Percentiles rank a stretch among this genome's conserved stretches.
These are phyloP conservation scores for Physella acuta DNA, from an alignment of 1,140 invertebrate species.

Conservation along the genomic window DNA sequence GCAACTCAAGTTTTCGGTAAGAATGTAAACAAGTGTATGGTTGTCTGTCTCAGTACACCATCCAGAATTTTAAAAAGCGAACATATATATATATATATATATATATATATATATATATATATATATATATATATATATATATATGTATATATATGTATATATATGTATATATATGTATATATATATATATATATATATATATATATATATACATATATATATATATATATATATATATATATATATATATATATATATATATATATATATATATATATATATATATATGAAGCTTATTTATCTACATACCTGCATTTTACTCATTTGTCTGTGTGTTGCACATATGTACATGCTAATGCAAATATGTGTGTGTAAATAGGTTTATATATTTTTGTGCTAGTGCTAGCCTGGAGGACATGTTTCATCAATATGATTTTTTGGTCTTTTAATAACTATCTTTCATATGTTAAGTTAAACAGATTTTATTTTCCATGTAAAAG, in stretches of 20 bases:
- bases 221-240: conserved; percentile 3
- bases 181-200: conserved; percentile 5
- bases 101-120: conserved; percentile 5
- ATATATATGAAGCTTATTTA: not conserved
- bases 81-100: conserved; percentile 3
- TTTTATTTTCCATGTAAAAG: too few relatives aligned
- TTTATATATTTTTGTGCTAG: too few relatives aligned
- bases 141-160: not conserved
- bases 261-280: not conserved
- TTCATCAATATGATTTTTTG: too few relatives aligned
- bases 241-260: conserved; percentile 5
- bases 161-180: not conserved
- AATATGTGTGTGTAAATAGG: too few relatives aligned
- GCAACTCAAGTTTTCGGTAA: not conserved
- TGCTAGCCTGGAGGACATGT: too few relatives aligned
- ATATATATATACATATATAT: conserved; percentile 3
- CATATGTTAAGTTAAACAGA: too few relatives aligned
- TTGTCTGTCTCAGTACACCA: not conserved
- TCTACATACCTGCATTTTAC: too few relatives aligned
- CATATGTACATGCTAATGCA: too few relatives aligned
- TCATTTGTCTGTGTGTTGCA: too few relatives aligned
- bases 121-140: not conserved
- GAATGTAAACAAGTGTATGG: not conserved
- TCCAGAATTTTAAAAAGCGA: not conserved
- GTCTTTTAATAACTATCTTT: too few relatives aligned